phyloP scores from a whole-genome alignment of 1,140 invertebrate genomes.

The Tribolium castaneum region DNA sequence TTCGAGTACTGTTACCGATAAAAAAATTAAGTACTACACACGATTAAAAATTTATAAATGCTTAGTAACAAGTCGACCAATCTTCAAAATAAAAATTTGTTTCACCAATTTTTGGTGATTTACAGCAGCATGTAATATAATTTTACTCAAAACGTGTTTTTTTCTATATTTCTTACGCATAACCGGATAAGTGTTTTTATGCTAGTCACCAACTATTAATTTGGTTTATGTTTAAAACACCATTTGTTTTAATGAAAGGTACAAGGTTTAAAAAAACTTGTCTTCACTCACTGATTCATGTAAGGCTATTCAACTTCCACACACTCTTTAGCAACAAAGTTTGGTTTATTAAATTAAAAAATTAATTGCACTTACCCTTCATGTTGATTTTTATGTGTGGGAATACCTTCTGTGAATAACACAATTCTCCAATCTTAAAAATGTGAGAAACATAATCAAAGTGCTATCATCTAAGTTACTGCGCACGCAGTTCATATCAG shows the following conservation, averaged over 20 bases:
- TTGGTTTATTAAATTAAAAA: background rate
- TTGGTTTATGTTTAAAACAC: background rate
- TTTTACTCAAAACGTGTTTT: too few species aligned
- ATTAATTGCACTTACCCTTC: background rate
- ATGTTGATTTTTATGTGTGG: background rate
- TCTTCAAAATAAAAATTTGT: too few species aligned
- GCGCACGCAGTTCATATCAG: constrained; percentile 5
- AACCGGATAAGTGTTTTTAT: too few species aligned
- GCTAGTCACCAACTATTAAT: too few species aligned
- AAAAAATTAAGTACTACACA: too few species aligned
- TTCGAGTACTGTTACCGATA: too few species aligned
- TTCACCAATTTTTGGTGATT: too few species aligned
- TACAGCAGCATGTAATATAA: too few species aligned
- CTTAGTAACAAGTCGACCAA: too few species aligned
- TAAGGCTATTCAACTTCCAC: background rate
- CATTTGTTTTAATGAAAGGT: background rate
- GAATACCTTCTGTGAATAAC: background rate
- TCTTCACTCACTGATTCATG: background rate
- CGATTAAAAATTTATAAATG: too few species aligned
- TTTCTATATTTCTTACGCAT: too few species aligned
- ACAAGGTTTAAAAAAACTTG: background rate
- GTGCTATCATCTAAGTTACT: background rate
- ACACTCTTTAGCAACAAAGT: too few species aligned
- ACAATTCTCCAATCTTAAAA: background rate
- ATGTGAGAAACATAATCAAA: constrained; percentile 1